A percentile compares a stretch with the other conserved stretches of the same genome.
These are phyloP conservation scores for Zaprionus inermis DNA, from an alignment of 1,140 invertebrate genomes.

Conservation along the genomic window DNA sequence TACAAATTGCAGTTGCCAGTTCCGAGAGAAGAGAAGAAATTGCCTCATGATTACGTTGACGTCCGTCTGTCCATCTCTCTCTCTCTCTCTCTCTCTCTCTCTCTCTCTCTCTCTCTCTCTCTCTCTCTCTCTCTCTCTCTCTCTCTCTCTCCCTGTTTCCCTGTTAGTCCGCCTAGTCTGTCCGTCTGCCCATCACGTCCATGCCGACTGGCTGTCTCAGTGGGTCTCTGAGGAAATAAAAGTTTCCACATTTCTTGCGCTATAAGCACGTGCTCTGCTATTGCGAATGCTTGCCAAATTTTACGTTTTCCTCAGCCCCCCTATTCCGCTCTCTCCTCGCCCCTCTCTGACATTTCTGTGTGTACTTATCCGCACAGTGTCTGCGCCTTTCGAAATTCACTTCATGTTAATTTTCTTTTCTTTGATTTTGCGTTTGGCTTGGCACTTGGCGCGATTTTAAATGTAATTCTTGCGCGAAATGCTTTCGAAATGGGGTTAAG, in stretches of 20 bases:
- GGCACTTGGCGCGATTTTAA: slow-evolving; percentile 62
- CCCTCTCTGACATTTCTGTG: slow-evolving; percentile 28
- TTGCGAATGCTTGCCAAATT: slow-evolving; percentile 71
- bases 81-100: background rate
- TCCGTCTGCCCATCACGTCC: slow-evolving; percentile 68
- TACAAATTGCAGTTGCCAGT: slow-evolving; percentile 70
- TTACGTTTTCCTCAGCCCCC: slow-evolving; percentile 51
- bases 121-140: too few species aligned
- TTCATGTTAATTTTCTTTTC: slow-evolving; percentile 80
- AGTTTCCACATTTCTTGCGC: slow-evolving; percentile 72
- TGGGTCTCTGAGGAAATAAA: slow-evolving; percentile 75
- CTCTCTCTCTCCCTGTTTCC: slow-evolving; percentile 4
- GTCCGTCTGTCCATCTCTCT: slow-evolving; percentile 6
- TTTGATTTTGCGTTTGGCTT: slow-evolving; percentile 76
- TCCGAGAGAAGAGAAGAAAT: slow-evolving; percentile 58
- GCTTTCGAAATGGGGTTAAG: slow-evolving; percentile 67
- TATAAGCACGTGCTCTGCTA: slow-evolving; percentile 73
- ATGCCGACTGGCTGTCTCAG: slow-evolving; percentile 72
- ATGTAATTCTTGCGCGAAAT: slow-evolving; percentile 68
- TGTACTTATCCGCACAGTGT: slow-evolving; percentile 45
- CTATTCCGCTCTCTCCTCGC: background rate
- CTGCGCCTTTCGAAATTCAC: slow-evolving; percentile 66
- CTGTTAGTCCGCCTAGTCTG: slow-evolving; percentile 42
- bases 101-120: slow-evolving; percentile 1
- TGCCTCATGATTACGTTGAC: slow-evolving; percentile 78